Conservation (phyloP, 2,113 vertebrate species). For the Gasterosteus nipponicus region DNA sequence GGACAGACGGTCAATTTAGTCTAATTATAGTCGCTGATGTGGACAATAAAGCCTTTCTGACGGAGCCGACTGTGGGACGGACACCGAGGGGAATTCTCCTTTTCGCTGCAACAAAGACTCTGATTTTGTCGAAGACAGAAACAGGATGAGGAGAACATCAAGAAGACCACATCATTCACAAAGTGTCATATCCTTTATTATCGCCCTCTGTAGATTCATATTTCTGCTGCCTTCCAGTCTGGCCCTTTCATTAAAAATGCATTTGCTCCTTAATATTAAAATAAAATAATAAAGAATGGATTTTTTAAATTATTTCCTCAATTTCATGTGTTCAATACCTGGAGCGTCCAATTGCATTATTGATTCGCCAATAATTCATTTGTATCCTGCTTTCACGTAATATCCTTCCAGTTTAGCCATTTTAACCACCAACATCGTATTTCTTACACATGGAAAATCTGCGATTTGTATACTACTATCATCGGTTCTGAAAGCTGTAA, state of each 20-base stretch:
- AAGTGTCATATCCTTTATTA: slow-evolving; percentile 21
- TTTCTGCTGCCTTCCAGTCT: slow-evolving; percentile 15
- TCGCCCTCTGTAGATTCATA: slow-evolving; percentile 33
- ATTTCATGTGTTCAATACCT: slow-evolving; percentile 16
- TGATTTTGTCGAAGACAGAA: slow-evolving; percentile 63
- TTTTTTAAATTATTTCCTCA: background rate
- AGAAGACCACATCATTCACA: slow-evolving; percentile 41
- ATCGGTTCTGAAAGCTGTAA: slow-evolving; percentile 50
- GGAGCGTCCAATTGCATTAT: slow-evolving; percentile 15
- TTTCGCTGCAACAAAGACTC: slow-evolving; percentile 73
- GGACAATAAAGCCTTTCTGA: slow-evolving; percentile 72
- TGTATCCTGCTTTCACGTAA: slow-evolving; percentile 27
- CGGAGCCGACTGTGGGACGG: slow-evolving; percentile 38
- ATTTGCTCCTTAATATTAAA: slow-evolving; percentile 4
- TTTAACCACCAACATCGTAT: slow-evolving; percentile 50
- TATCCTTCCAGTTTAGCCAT: slow-evolving; percentile 49
- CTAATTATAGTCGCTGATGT: slow-evolving; percentile 64
- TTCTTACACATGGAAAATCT: slow-evolving; percentile 48
- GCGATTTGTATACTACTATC: slow-evolving; percentile 32
- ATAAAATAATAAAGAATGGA: background rate
- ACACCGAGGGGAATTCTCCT: slow-evolving; percentile 64
- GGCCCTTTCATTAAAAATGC: background rate
- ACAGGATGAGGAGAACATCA: slow-evolving; percentile 47
- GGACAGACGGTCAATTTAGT: slow-evolving; percentile 72
- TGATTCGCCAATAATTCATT: slow-evolving; percentile 57